Conservation (phyloP, 2,113 vertebrate species). For the Ardeotis arabs region DNA sequence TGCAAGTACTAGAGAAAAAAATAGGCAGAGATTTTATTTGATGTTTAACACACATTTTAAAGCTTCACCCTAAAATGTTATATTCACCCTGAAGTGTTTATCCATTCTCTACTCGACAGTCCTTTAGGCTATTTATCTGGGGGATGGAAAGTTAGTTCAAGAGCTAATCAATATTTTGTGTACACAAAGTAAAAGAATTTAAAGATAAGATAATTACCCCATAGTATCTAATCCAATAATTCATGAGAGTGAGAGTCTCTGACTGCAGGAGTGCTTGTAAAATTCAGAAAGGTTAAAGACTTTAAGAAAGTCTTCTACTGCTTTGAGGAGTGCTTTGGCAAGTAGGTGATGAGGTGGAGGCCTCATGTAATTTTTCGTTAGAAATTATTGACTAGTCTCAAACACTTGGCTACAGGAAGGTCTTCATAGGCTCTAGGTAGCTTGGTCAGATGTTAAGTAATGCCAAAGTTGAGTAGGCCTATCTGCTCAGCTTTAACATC, state of each 20-base stretch:
- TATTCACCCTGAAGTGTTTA: neutral
- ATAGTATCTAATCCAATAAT: neutral
- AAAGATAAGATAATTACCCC: neutral
- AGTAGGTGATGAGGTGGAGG: neutral
- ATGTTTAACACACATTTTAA: neutral
- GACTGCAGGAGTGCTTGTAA: neutral
- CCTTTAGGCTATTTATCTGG: neutral
- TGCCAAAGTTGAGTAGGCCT: neutral
- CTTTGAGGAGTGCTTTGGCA: neutral
- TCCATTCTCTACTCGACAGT: neutral
- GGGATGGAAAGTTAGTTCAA: neutral
- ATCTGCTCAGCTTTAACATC: neutral
- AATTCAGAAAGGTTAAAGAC: neutral
- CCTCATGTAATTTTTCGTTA: neutral
- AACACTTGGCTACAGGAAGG: neutral
- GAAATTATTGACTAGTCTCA: neutral
- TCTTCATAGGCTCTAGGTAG: neutral
- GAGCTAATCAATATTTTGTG: neutral
- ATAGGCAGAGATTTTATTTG: neutral
- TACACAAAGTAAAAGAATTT: neutral
- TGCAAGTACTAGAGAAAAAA: neutral
- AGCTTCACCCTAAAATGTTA: neutral
- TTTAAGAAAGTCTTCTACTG: neutral
- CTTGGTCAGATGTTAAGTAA: neutral
- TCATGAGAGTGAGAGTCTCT: neutral